phyloP scores from a whole-genome alignment of 92 coral and sea anemone genomes.

The Bergia puertoricense region DNA sequence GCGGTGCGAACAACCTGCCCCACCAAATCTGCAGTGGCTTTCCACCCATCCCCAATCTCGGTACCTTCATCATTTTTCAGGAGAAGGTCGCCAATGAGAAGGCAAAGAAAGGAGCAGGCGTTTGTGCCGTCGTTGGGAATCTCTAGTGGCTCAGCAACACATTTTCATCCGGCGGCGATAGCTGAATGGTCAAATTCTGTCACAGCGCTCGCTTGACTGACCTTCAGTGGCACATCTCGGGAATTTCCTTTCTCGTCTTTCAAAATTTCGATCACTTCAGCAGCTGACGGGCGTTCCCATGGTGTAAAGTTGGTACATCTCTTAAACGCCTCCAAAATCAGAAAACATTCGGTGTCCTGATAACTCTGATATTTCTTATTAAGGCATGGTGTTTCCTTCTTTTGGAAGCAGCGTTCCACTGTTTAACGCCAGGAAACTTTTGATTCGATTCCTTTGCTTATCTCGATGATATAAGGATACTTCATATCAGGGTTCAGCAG shows the following conservation, averaged over 20 bases:
- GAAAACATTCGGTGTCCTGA: conserved; percentile 59
- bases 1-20: conserved; percentile 41
- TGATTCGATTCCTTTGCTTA: too few relatives aligned
- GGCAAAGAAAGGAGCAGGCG: conserved; percentile 58
- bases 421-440: conserved; percentile 17
- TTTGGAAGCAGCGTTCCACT: conserved; percentile 33
- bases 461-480: too few relatives aligned
- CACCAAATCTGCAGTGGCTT: conserved; percentile 38
- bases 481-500: too few relatives aligned
- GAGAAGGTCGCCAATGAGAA: conserved; percentile 1
- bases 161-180: background rate
- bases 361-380: conserved; percentile 39
- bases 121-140: conserved; percentile 61
- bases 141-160: conserved; percentile 44
- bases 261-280: conserved; percentile 24
- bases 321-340: conserved; percentile 24
- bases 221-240: conserved; percentile 53
- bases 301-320: conserved; percentile 49
- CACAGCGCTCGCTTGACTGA: conserved; percentile 65
- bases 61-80: too few relatives aligned
- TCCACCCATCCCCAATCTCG: conserved; percentile 33
- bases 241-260: conserved; percentile 7
- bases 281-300: conserved; percentile 21
- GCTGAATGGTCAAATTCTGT: conserved; percentile 21
- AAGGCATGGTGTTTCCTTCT: conserved; percentile 28